Base-by-base conservation (phyloP, 2,888 invertebrate species). In the Limnephilus lunatus region DNA sequence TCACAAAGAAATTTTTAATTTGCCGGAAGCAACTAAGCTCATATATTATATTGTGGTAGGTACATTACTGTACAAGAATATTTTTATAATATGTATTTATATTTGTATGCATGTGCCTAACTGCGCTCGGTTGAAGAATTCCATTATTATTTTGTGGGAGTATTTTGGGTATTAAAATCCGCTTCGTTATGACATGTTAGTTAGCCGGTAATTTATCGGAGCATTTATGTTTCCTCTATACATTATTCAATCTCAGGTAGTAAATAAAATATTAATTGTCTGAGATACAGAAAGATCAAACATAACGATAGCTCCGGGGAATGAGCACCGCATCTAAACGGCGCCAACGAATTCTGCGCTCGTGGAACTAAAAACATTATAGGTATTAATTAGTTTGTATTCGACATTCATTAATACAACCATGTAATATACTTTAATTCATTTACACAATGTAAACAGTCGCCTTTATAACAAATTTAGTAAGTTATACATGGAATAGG, bases 211-310 rank as follows among this genome's bases (percentile, higher is more conserved):
- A 86, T 86, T 86, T 85, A 85, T 85, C 39, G 39, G 85, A 85
- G 39, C 85, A 85, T 85, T 44, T 86, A 44, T 44, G 86, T 86
- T 86, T 86, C 86, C 86, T 86, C n/a, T 44, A 86, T n/a, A 44
- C 86, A 86, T 86, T 30, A 86, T 44, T 86, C 86, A 86, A 44
- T 86, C 44, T 44, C 86, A 44, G 44, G 86, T 44, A 86, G 86
- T 86, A 44, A 86, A 86, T 86, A 86, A 35, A 86, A 44, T 44
- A 86, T 86, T 86, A 44, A 86, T 86, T 86, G 86, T 44, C 44
- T n/a, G 25, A 86, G 86, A 86, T 86, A 86, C 86, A 86, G 86
- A 86, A 86, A 48, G 86, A 86, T 86, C 86, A 48, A 86, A 86
- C 86, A 86, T n/a, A 83, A 31, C 83, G 86, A 86, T 86, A 86